Percentiles rank a stretch among this genome's conserved stretches.
Evolutionary conservation across 2,888 invertebrate species (phyloP).

Genomic region (Cosmia pyralina): DNA sequence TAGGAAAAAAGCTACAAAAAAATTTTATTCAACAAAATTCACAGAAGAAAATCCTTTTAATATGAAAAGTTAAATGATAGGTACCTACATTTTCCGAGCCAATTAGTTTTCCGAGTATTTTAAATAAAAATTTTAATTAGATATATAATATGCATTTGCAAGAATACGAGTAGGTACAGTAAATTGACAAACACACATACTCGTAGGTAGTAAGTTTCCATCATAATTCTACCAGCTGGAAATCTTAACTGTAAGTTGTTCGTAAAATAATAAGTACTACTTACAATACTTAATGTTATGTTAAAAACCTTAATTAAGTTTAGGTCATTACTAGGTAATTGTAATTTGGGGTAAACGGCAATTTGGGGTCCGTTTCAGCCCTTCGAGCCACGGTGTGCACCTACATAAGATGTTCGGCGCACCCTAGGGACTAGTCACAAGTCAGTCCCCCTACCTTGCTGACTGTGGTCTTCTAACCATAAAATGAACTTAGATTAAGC

Average conservation of each 20-base stretch:
- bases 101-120: not conserved
- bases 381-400: not conserved
- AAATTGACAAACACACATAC: not conserved
- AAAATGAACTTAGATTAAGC: not conserved
- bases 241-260: no score
- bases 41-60: not conserved
- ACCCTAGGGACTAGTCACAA: constrained; percentile 3
- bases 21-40: no score
- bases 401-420: not conserved
- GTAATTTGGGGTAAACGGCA: constrained; percentile 8
- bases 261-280: not conserved
- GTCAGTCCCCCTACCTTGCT: not conserved
- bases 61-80: not conserved
- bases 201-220: not conserved
- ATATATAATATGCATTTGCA: not conserved
- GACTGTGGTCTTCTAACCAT: not conserved
- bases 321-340: constrained; percentile 4
- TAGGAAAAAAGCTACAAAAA: not conserved
- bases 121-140: not conserved
- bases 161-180: not conserved
- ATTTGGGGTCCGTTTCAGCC: constrained; percentile 7
- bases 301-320: not conserved
- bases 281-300: not conserved
- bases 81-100: no score
- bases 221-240: not conserved